Base-by-base conservation (phyloP, 2,888 invertebrate genomes). In the Aquatica leii region DNA sequence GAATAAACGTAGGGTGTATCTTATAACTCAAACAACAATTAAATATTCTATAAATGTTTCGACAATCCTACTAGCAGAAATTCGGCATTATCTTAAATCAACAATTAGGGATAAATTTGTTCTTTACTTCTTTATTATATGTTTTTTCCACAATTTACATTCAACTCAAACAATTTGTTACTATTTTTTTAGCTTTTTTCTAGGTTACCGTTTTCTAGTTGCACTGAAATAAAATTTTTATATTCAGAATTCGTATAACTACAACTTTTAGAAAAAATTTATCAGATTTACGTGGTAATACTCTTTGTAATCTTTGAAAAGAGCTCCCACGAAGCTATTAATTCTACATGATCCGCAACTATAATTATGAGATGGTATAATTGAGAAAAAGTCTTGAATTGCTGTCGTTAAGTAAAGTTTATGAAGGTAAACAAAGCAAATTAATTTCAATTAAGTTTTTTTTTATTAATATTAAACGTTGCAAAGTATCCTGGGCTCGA, bases 391-490 rank as follows among this genome's bases (percentile, higher is more conserved):
- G 18, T 11, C 11, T 18, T 46, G 18, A 46, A 46, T 46, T 46
- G 18, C 46, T 15, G 18, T 20, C 46, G 18, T 46, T 20, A 46
- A 18, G 18, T 17, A 18, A 18, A 17, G 15, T 20, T 46, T 50
- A 50, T 35, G 52, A 17, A 17, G 34, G 35, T 52, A 35, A 48
- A 21, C 48, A 48, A 50, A 31, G 49, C 24, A 31, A 50, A 50
- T 24, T 50, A n/a, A 50, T 21, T 50, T 50, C n/a, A 43, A 50
- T 50, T 50, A 31, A 31, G 15, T 1, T n/a, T n/a, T n/a, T n/a
- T n/a, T n/a, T n/a, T n/a, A n/a, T 9, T 21, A 20, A 48, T 48
- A 18, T 18, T 21, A 31, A 50, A 9, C 2, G 12, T 37, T 9
- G 9, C 9, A 37, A 34, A 21, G 24, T 24, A 24, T 24, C 49